These are phyloP conservation scores for Drosophila eugracilis DNA, from an alignment of 1,140 invertebrate species.

Conservation along the genomic window DNA sequence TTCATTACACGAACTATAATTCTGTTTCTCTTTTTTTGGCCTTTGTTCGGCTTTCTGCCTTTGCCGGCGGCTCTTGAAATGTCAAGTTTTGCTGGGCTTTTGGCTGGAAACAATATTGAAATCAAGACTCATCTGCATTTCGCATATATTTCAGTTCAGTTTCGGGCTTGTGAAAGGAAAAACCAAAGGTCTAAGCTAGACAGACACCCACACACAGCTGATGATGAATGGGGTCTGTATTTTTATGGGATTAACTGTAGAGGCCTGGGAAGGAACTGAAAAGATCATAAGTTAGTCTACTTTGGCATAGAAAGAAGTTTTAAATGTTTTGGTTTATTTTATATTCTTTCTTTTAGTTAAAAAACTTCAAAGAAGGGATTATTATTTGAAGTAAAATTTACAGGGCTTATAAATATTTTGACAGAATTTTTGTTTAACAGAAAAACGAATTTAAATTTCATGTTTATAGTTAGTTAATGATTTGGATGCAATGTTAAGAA, in stretches of 20 bases:
- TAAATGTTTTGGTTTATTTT: no score
- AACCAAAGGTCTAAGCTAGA: not conserved
- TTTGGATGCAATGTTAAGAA: no score
- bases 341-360: no score
- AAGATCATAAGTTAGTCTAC: no score
- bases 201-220: constrained; percentile 3
- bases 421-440: no score
- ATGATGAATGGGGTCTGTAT: not conserved
- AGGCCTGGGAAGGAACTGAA: not conserved
- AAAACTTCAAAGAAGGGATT: no score
- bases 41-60: constrained; percentile 27
- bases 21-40: constrained; percentile 45
- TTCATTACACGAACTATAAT: constrained; percentile 82
- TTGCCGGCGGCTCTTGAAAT: constrained; percentile 43
- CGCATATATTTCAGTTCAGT: constrained; percentile 1
- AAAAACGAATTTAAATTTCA: no score
- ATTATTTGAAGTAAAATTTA: no score
- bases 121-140: constrained; percentile 38
- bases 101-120: constrained; percentile 30
- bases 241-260: not conserved
- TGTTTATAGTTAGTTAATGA: no score
- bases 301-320: no score
- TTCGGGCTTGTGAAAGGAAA: constrained; percentile 29
- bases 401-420: no score
- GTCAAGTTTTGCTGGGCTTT: constrained; percentile 26